Conservation (phyloP, 2,888 invertebrate species). For the Boloria selene region DNA sequence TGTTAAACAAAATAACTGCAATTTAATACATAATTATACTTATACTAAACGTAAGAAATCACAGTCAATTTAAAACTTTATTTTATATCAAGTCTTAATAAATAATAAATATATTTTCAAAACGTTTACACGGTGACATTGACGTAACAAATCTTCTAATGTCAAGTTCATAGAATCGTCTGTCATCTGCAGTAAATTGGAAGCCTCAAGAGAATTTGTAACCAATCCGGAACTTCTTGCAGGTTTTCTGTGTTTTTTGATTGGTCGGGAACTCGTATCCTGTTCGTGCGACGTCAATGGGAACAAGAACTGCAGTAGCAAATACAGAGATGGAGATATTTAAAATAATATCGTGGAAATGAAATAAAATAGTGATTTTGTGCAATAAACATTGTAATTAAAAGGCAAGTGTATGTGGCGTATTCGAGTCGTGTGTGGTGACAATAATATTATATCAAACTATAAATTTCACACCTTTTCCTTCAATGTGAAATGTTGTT, state of each 20-base stretch:
- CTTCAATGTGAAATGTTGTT: conserved; percentile 42
- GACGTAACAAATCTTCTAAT: conserved; percentile 28
- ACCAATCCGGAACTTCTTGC: conserved; percentile 38
- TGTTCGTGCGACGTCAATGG: conserved; percentile 38
- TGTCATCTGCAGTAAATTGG: conserved; percentile 34
- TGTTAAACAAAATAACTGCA: too few species aligned
- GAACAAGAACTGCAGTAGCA: conserved; percentile 38
- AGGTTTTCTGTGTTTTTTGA: conserved; percentile 31
- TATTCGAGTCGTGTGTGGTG: conserved; percentile 14
- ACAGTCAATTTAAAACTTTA: background rate
- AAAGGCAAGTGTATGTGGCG: conserved; percentile 34
- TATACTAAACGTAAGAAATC: background rate
- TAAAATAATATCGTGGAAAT: conserved; percentile 30
- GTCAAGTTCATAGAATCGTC: conserved; percentile 36
- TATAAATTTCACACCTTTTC: conserved; percentile 27
- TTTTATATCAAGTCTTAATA: background rate
- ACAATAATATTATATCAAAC: conserved; percentile 18
- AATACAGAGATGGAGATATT: conserved; percentile 38
- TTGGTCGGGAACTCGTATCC: conserved; percentile 35
- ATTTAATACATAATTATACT: background rate
- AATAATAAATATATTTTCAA: conserved; percentile 10
- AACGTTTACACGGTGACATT: conserved; percentile 30
- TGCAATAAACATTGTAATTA: conserved; percentile 25
- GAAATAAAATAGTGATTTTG: conserved; percentile 32
- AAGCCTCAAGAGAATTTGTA: conserved; percentile 28